Base-by-base conservation (phyloP, 1,140 invertebrate species). In the Drosophila mojavensis region DNA sequence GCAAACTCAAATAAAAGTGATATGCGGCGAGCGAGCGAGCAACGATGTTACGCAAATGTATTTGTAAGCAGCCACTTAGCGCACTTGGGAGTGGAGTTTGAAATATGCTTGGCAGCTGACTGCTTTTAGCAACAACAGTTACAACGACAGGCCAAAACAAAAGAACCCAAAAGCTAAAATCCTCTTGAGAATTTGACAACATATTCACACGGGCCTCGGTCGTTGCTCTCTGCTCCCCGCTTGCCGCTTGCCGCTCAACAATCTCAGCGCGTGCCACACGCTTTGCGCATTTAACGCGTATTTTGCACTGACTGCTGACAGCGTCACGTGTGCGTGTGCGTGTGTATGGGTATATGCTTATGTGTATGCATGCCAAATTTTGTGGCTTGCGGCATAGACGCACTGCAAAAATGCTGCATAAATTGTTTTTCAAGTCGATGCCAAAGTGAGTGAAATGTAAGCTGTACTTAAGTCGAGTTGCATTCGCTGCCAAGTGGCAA, bases 21-120 rank as follows among this genome's bases (percentile, higher is more conserved):
- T 83, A 78, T 89, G 77, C 73, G 74, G 28, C 56, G 36, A 53
- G 60, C 43, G 41, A n/a, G 28, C 33, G 33, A 41, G 64, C 58
- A 36, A 61, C 58, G 73, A 71, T 51, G 79, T 82, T 79, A 77
- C 67, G 76, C 83, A 86, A 86, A 86, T 88, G 83, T 86, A 83
- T 86, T 75, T 89, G 83, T 89, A 89, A 88, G 83, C 83, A 88
- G 77, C 84, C 83, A 88, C 83, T 88, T 88, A 89, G 84, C 84
- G 72, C 84, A 89, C 83, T 89, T 86, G 71, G 69, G 70, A 83
- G 82, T 63, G 74, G 79, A 82, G 79, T 85, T 89, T 89, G 80
- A 89, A 83, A 88, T 88, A 89, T 89, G 79, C 74, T 80, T 71
- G 83, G 77, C 82, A 75, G 82, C 79, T 76, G 71, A 79, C 82